Conservation (phyloP, 1,140 invertebrate genomes). For the Pseudomyrmex concolor region DNA sequence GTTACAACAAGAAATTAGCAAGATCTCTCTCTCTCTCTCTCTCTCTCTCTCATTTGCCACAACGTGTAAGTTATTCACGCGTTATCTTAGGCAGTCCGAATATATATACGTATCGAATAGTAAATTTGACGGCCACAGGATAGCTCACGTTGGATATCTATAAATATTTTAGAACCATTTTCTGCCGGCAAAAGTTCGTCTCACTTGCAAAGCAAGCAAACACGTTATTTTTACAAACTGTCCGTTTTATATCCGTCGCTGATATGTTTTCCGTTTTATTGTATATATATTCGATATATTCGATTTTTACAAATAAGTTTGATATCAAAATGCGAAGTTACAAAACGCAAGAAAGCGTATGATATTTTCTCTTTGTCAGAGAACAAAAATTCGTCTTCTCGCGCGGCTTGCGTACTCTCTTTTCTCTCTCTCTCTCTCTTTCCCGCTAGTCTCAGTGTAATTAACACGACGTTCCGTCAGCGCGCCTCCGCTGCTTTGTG, state of each 20-base stretch:
- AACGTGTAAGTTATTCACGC: no score
- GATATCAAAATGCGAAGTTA: neutral
- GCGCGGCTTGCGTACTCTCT: neutral
- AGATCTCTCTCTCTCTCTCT: no score
- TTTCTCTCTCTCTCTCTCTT: neutral
- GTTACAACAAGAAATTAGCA: conserved; percentile 7
- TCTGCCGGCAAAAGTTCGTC: neutral
- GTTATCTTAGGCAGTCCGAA: neutral
- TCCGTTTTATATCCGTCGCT: neutral
- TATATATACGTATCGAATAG: neutral
- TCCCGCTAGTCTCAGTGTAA: conserved; percentile 35
- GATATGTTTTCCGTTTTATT: neutral
- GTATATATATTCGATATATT: no score
- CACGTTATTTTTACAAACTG: neutral
- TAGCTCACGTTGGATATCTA: neutral
- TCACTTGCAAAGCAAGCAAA: neutral
- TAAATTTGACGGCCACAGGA: neutral
- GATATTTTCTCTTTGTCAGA: conserved; percentile 5
- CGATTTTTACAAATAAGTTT: no score
- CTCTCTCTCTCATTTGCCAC: no score
- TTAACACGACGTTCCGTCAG: conserved; percentile 51
- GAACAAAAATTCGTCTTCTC: conserved; percentile 17
- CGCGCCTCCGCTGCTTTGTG: conserved; percentile 38
- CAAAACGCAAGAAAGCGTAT: no score
- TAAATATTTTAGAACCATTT: conserved; percentile 9